Evolutionary conservation across 1,140 invertebrate species (phyloP), one percentile per base, ranked within the genome.

Genomic region (Marisa cornuarietis): DNA sequence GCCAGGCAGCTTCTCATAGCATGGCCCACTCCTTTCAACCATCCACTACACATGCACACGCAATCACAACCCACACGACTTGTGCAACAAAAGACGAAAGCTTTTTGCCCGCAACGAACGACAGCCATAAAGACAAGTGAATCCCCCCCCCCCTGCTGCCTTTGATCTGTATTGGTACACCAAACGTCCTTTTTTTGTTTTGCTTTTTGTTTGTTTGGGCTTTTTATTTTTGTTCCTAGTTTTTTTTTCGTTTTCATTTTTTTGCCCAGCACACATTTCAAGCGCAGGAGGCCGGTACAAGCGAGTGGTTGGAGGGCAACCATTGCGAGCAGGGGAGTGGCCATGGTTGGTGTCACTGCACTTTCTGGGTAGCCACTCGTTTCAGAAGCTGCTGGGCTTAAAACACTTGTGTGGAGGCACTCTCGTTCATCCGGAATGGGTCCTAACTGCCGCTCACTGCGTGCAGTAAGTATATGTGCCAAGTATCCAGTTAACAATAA

Each of bases 371-470:
- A 80, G 84, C 26, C 82, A 87, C 73, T 42, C 74, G 7, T 83
- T 81, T 71, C 82, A 83, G 24, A 81, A 84, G 31, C 79, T 78
- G 24, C 81, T 83, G 49, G 82, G 83, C n/a, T 81, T 84, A 26
- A 81, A 79, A 22, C 91, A 92, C 83, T 78, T 90, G 26, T 92
- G 92, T 80, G 91, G 91, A 8, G 92, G 89, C 20, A 86, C 87
- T 5, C 79, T 92, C 0, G 90, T 92, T 58, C 84, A 90, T 69
- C 84, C 84, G 6, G 85, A 88, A 71, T 92, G 91, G 90, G 83
- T 92, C 3, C 77, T 92, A 13, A 91, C 92, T 3, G 92, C 92
- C 11, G 92, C 89, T 14, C 92, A 92, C 82, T 92, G 92, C 78
- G 89, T 90, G 71, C 86, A 89, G 87, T 88, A 83, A 83, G 83